phyloP scores from a whole-genome alignment of 2,888 invertebrate genomes.

The Thymelicus lineola region DNA sequence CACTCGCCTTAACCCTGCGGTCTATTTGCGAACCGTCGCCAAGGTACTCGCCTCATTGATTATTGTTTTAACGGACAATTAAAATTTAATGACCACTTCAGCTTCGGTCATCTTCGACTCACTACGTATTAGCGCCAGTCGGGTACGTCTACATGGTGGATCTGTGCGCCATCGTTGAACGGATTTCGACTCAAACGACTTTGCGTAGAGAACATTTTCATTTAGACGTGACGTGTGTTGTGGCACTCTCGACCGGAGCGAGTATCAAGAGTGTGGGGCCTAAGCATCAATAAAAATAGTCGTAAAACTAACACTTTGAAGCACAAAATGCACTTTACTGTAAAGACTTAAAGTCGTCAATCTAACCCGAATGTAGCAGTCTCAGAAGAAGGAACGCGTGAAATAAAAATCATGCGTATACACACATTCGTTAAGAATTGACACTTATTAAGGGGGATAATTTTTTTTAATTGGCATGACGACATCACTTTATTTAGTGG shows the following conservation, averaged over 20 bases:
- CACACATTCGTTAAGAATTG: slow-evolving; percentile 85
- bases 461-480: slow-evolving; percentile 84
- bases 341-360: slow-evolving; percentile 31
- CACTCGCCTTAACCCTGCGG: slow-evolving; percentile 39
- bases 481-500: slow-evolving; percentile 78
- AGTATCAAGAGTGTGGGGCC: slow-evolving; percentile 71
- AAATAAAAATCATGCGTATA: slow-evolving; percentile 83
- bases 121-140: slow-evolving; percentile 58
- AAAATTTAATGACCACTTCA: slow-evolving; percentile 83
- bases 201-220: slow-evolving; percentile 9
- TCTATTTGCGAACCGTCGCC: slow-evolving; percentile 57
- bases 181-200: slow-evolving; percentile 9
- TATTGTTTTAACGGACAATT: slow-evolving; percentile 85
- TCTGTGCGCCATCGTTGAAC: background rate
- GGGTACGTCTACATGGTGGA: slow-evolving; percentile 23
- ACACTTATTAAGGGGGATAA: slow-evolving; percentile 84
- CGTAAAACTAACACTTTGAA: slow-evolving; percentile 60
- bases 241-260: slow-evolving; percentile 32
- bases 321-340: slow-evolving; percentile 56
- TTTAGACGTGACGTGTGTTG: background rate
- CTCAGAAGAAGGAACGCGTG: slow-evolving; percentile 69
- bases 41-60: slow-evolving; percentile 81
- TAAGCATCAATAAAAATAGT: slow-evolving; percentile 84
- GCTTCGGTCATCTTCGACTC: slow-evolving; percentile 80
- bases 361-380: slow-evolving; percentile 5